Conservation (phyloP, 2,113 vertebrate genomes). For the Phaethon lepturus region DNA sequence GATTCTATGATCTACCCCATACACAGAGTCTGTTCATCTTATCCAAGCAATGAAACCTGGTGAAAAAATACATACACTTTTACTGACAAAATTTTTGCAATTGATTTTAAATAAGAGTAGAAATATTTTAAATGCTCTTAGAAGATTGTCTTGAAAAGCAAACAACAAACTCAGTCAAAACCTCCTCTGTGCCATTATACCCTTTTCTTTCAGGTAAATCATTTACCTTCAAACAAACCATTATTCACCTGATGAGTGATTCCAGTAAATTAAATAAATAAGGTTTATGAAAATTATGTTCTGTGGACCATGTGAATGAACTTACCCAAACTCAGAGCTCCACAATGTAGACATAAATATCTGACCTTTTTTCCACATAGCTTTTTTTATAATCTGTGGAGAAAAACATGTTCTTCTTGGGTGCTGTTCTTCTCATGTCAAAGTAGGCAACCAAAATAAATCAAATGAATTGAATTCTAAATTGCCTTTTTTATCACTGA, state of each 20-base stretch:
- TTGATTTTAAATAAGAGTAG: neutral
- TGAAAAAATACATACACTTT: neutral
- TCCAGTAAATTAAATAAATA: neutral
- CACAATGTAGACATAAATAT: neutral
- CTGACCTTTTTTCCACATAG: neutral
- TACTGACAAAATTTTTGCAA: neutral
- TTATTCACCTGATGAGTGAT: neutral
- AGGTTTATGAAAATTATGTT: neutral
- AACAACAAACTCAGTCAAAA: neutral
- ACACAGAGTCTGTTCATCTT: neutral
- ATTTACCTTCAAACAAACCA: neutral
- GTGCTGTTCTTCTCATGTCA: neutral
- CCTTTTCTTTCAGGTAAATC: neutral
- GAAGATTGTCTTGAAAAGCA: neutral
- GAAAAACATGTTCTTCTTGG: neutral
- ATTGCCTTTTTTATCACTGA: conserved; percentile 2
- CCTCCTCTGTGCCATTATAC: neutral
- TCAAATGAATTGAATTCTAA: neutral
- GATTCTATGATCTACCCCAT: neutral
- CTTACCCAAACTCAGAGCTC: neutral
- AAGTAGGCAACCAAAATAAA: conserved; percentile 17
- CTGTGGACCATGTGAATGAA: neutral
- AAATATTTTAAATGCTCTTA: neutral
- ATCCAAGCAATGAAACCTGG: neutral
- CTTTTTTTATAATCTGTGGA: neutral